phyloP scores from a whole-genome alignment of 1,140 invertebrate species.

The Leucophenga varia region DNA sequence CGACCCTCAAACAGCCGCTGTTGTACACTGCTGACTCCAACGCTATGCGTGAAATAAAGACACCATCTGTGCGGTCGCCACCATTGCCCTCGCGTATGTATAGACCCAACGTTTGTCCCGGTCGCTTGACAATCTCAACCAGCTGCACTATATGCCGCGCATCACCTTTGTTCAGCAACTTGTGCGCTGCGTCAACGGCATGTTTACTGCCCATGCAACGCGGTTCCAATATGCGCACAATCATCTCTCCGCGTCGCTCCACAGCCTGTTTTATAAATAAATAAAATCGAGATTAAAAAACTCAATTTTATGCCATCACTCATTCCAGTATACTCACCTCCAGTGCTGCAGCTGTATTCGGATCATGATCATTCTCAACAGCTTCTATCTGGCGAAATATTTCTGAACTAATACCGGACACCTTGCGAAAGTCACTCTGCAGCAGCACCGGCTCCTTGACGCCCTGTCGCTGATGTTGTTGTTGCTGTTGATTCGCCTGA shows the following conservation, averaged over 20 bases:
- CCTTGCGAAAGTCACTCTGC: conserved; percentile 91
- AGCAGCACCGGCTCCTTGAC: conserved; percentile 84
- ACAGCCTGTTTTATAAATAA: too few relatives aligned
- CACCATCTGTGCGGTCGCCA: conserved; percentile 87
- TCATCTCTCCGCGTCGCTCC: conserved; percentile 90
- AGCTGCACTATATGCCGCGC: conserved; percentile 68
- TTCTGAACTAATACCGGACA: conserved; percentile 86
- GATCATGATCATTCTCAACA: conserved; percentile 92
- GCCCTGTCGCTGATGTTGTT: conserved; percentile 55
- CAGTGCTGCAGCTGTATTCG: conserved; percentile 84
- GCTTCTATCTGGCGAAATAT: conserved; percentile 96
- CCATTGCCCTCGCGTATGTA: conserved; percentile 98
- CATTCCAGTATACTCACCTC: conserved; percentile 69
- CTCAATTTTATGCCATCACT: background rate
- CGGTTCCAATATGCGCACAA: conserved; percentile 85
- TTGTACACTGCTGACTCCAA: conserved; percentile 95
- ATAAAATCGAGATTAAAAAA: background rate
- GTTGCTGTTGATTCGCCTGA: conserved; percentile 44
- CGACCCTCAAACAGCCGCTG: conserved; percentile 87
- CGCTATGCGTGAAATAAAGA: conserved; percentile 98
- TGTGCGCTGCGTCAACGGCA: conserved; percentile 79
- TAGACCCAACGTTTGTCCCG: conserved; percentile 95
- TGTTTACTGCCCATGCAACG: conserved; percentile 76
- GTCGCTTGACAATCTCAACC: conserved; percentile 98
- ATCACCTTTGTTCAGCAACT: conserved; percentile 68